Evolutionary conservation across 2,113 vertebrate genomes (phyloP).

Genomic region (Arothron firmamentum): DNA sequence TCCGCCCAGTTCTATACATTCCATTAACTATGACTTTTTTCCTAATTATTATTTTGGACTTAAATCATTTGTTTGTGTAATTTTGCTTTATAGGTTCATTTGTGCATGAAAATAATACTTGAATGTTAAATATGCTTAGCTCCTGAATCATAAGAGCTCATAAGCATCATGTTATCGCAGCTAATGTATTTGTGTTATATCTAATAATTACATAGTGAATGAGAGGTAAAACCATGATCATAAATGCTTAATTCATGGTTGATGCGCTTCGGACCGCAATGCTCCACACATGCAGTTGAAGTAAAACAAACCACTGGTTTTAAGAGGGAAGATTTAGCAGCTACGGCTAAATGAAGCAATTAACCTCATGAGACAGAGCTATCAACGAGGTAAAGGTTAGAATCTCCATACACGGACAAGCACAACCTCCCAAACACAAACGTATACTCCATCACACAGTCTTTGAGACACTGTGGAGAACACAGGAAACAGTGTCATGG

Average conservation of each 20-base stretch:
- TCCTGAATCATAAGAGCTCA: constrained; percentile 45
- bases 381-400: constrained; percentile 48
- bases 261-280: background rate
- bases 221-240: constrained; percentile 6
- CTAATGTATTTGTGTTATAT: constrained; percentile 26
- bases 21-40: constrained; percentile 35
- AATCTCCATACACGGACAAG: constrained; percentile 27
- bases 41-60: constrained; percentile 40
- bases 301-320: constrained; percentile 4
- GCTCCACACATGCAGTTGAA: constrained; percentile 3
- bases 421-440: constrained; percentile 2
- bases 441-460: background rate
- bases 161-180: constrained; percentile 25
- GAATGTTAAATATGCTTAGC: constrained; percentile 34
- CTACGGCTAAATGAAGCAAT: constrained; percentile 47
- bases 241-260: constrained; percentile 8
- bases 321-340: constrained; percentile 21
- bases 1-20: constrained; percentile 7
- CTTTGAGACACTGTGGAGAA: background rate
- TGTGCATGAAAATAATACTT: constrained; percentile 31
- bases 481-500: background rate
- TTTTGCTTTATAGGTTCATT: constrained; percentile 1
- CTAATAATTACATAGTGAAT: constrained; percentile 49
- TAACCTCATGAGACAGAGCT: constrained; percentile 49
- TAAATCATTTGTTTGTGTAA: constrained; percentile 32